A percentile compares a stretch with the other conserved stretches of the same genome.
These are phyloP conservation scores for Unio pictorum DNA, from an alignment of 2,888 invertebrate genomes.

Conservation along the genomic window DNA sequence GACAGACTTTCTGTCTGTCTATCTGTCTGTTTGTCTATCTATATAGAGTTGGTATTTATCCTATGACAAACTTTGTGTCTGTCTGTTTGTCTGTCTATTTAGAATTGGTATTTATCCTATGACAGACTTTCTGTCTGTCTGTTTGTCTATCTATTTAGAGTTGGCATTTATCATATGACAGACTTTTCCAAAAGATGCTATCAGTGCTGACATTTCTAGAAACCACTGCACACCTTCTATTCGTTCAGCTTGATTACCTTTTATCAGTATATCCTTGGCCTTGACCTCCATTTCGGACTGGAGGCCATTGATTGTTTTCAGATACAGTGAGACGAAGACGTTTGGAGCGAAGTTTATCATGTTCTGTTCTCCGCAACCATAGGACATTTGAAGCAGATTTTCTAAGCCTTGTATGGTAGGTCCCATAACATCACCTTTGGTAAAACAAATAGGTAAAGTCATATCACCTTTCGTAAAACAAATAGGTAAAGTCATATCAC, in stretches of 20 bases:
- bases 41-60: too few species aligned
- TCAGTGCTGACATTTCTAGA: too few species aligned
- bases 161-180: too few species aligned
- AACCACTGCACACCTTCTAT: too few species aligned
- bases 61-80: too few species aligned
- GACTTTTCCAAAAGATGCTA: too few species aligned
- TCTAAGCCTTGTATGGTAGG: slow-evolving; percentile 84
- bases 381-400: slow-evolving; percentile 82
- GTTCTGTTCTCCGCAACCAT: slow-evolving; percentile 93
- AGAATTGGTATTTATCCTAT: too few species aligned
- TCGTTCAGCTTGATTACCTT: slow-evolving; percentile 1
- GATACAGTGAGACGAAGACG: slow-evolving; percentile 87
- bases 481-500: slow-evolving; percentile 73
- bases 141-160: too few species aligned
- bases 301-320: slow-evolving; percentile 81
- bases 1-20: too few species aligned
- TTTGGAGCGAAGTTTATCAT: slow-evolving; percentile 92
- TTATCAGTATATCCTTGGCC: slow-evolving; percentile 45
- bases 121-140: too few species aligned
- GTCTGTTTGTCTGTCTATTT: too few species aligned
- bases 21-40: too few species aligned
- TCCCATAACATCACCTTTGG: slow-evolving; percentile 82
- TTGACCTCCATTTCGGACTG: slow-evolving; percentile 78
- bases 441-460: background rate
- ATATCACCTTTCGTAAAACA: slow-evolving; percentile 75